phyloP scores from a whole-genome alignment of 2,888 invertebrate species.

The Malthinus seriepunctatus region DNA sequence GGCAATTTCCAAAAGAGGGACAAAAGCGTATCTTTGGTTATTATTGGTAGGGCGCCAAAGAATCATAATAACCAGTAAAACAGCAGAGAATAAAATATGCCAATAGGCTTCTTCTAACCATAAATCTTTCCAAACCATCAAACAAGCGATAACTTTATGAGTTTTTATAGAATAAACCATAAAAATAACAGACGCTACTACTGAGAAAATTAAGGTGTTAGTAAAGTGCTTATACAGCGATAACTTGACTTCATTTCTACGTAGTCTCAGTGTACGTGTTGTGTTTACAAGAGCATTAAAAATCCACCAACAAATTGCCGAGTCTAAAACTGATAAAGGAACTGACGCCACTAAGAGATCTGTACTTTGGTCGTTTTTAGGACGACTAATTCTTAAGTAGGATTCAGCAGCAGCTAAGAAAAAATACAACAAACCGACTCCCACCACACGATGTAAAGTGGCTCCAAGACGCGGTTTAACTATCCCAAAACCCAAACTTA shows the following conservation, averaged over 20 bases:
- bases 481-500: constrained; percentile 93
- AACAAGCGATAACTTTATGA: constrained; percentile 61
- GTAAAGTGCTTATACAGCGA: constrained; percentile 91
- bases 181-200: constrained; percentile 87
- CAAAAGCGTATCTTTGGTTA: constrained; percentile 93
- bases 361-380: constrained; percentile 64
- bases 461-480: constrained; percentile 92
- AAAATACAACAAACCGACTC: constrained; percentile 83
- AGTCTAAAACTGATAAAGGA: constrained; percentile 83
- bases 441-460: constrained; percentile 85
- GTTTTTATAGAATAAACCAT: constrained; percentile 91
- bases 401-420: constrained; percentile 84
- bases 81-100: constrained; percentile 89
- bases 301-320: constrained; percentile 94
- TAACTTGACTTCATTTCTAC: constrained; percentile 89
- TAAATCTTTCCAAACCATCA: constrained; percentile 85
- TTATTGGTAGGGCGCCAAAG: constrained; percentile 95
- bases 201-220: constrained; percentile 89
- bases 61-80: constrained; percentile 90
- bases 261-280: constrained; percentile 81
- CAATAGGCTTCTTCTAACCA: constrained; percentile 97
- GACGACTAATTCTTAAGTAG: constrained; percentile 73
- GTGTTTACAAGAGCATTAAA: constrained; percentile 87
- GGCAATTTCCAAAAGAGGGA: constrained; percentile 85
- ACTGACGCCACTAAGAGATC: constrained; percentile 78